Evolutionary conservation across 2,797 vertebrate genomes (phyloP), one percentile per base, ranked within the genome.

Genomic region (Hafferia zeledoni): DNA sequence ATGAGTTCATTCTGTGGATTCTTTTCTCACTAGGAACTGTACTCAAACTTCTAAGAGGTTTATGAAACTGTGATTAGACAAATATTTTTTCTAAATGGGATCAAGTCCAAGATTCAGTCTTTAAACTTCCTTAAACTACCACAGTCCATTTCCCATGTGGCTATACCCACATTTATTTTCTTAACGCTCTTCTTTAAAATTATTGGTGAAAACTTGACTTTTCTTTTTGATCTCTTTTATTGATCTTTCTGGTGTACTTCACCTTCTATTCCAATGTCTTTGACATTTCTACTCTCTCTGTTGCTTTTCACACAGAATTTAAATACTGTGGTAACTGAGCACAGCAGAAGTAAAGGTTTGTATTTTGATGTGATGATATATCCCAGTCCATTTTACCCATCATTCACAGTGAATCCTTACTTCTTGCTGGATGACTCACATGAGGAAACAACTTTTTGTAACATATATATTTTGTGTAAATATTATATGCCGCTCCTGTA

Each of bases 11-110:
- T 92, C 68, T 87, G 70, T 91, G 64, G 72, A 79, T 93, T 83
- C 59, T 84, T 91, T 91, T 90, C 83, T 79, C 77, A 30, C 74
- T 64, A 78, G 64, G 23, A 95, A 31, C 43, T 41, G 27, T 76
- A 41, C 41, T 91, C 76, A 95, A 92, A 89, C 88, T 87, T 94
- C 70, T 90, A 82, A 95, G 88, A 91, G 77, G 60, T 95, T 90
- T 96, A 79, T 91, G 74, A 87, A 91, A 79, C 0, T 72, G 52
- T 41, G 87, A 43, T 91, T 86, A 82, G 78, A 63, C 59, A 74
- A 91, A 41, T 83, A 52, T 72, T 70, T 92, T 86, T 94, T 72
- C 76, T 78, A 79, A 79, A 83, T 91, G 47, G 83, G 74, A 84
- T 95, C 89, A 88, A 82, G 46, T 56, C 70, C 68, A 72, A 84